These are phyloP conservation scores for Vicugna pacos DNA, from an alignment of 2,113 vertebrate genomes.

Conservation along the genomic window DNA sequence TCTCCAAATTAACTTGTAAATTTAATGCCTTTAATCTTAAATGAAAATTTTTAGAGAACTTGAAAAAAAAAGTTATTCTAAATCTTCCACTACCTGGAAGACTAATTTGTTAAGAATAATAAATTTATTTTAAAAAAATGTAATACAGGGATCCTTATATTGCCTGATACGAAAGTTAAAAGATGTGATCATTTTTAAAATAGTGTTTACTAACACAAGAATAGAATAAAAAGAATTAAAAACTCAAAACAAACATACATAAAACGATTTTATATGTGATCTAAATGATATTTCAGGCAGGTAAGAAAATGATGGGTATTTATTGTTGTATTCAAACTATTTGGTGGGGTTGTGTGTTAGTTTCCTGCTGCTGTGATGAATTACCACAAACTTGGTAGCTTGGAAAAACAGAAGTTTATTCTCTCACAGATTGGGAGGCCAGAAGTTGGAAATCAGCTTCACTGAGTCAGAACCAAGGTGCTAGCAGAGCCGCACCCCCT, in stretches of 20 bases:
- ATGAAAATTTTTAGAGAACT: slow-evolving; percentile 3
- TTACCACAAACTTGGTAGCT: background rate
- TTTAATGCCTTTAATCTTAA: background rate
- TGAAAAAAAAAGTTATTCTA: slow-evolving; percentile 8
- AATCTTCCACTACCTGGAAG: slow-evolving; percentile 19
- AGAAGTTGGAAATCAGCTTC: background rate
- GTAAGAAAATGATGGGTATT: background rate
- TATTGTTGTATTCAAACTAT: background rate
- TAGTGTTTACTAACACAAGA: background rate
- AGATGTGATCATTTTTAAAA: background rate
- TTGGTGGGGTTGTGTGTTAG: background rate
- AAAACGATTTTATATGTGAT: background rate
- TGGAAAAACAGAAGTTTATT: background rate
- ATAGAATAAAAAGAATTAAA: background rate
- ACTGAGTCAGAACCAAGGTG: background rate
- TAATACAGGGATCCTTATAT: background rate
- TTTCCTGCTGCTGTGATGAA: background rate
- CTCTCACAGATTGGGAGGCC: background rate
- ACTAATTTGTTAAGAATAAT: slow-evolving; percentile 1
- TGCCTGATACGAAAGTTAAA: background rate
- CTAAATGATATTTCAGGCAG: slow-evolving; percentile 9
- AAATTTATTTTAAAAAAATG: background rate
- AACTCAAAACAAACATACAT: background rate
- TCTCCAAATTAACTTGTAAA: slow-evolving; percentile 25
- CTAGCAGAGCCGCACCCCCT: background rate